Evolutionary conservation across 2,113 vertebrate genomes (phyloP).

Genomic region (Zosterops lateralis): DNA sequence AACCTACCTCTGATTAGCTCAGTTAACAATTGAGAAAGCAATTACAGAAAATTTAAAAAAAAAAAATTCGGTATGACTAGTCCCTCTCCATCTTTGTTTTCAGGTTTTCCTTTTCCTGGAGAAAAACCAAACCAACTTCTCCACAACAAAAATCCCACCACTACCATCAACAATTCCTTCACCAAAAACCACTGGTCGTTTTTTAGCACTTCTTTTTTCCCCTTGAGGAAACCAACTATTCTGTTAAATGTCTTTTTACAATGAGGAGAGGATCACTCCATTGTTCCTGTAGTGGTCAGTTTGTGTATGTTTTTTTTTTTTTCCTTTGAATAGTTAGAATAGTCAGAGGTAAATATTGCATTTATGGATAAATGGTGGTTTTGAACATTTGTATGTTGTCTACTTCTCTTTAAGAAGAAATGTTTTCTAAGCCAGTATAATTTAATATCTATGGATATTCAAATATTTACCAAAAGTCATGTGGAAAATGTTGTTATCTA

Average conservation of each 20-base stretch:
- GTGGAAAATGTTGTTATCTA: neutral
- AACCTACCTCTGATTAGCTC: neutral
- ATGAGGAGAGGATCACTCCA: neutral
- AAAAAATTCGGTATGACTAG: neutral
- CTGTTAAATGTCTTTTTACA: neutral
- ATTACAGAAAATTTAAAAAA: neutral
- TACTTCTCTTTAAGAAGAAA: neutral
- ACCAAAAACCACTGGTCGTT: rapidly evolving
- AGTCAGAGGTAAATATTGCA: neutral
- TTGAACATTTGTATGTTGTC: neutral
- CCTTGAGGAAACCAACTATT: neutral
- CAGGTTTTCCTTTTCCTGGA: neutral
- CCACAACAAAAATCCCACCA: rapidly evolving
- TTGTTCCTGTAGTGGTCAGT: neutral
- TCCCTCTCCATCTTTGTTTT: neutral
- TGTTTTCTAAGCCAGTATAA: neutral
- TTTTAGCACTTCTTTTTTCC: neutral
- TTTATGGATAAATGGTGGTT: neutral
- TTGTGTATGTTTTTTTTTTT: neutral
- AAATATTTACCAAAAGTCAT: neutral
- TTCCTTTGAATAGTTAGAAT: neutral
- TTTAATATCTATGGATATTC: neutral
- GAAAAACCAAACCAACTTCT: neutral
- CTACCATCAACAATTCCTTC: neutral
- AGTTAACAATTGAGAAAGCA: neutral